These are phyloP conservation scores for Lathamus discolor DNA, from an alignment of 2,113 vertebrate species.

Conservation along the genomic window DNA sequence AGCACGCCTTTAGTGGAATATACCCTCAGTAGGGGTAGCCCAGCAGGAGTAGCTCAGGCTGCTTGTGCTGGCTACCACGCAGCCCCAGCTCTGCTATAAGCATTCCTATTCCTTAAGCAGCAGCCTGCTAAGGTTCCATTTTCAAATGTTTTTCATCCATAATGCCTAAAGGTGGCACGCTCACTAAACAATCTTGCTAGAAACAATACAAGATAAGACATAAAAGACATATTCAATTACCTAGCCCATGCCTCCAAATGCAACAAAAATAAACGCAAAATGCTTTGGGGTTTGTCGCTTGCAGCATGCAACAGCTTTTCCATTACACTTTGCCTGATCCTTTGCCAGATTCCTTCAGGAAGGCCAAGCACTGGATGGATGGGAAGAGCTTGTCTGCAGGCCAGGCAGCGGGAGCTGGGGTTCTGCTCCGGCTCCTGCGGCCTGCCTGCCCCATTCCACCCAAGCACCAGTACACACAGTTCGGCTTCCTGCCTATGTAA, in stretches of 20 bases:
- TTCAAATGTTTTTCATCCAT: not conserved
- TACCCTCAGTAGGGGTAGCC: not conserved
- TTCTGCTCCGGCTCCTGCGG: not conserved
- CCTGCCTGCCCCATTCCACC: not conserved
- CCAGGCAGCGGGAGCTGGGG: not conserved
- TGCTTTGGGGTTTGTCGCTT: not conserved
- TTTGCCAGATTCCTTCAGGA: not conserved
- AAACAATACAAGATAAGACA: conserved; percentile 30
- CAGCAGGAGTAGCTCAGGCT: not conserved
- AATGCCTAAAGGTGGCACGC: conserved; percentile 26
- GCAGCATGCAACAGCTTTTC: not conserved
- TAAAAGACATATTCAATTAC: conserved; percentile 6
- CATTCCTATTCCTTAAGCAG: not conserved
- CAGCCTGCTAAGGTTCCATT: not conserved
- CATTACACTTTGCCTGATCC: not conserved
- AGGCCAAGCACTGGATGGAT: not conserved
- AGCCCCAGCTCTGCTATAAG: not conserved
- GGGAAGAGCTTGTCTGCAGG: not conserved
- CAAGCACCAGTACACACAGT: accelerated
- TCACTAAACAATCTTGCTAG: conserved; percentile 15
- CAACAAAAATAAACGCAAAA: not conserved
- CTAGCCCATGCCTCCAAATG: not conserved
- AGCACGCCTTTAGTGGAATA: not conserved
- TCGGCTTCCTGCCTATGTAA: not conserved
- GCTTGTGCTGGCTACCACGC: not conserved